Evolutionary conservation across 2,113 vertebrate genomes (phyloP).

Genomic region (Ageneiosus marmoratus): DNA sequence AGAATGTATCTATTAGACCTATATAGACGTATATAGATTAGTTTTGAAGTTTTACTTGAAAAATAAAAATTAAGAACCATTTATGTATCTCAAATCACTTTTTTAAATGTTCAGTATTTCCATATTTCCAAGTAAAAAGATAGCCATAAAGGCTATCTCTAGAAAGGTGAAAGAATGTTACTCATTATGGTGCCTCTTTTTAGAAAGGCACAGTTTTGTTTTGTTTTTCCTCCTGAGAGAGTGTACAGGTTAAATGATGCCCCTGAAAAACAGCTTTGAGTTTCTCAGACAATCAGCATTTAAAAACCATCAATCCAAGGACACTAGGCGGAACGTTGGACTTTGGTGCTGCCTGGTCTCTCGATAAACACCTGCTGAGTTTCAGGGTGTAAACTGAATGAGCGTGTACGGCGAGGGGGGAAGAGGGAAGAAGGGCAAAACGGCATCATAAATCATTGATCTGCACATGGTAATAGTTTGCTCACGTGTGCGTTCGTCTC

Average conservation of each 20-base stretch:
- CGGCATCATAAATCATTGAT: conserved; percentile 69
- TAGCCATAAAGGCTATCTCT: neutral
- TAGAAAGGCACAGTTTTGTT: neutral
- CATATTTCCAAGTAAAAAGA: neutral
- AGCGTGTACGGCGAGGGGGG: neutral
- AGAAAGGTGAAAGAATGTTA: neutral
- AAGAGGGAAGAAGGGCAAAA: conserved; percentile 27
- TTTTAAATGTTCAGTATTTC: neutral
- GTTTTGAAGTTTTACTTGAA: neutral
- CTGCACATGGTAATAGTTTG: conserved; percentile 41
- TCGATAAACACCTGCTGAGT: conserved; percentile 75
- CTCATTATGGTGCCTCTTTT: neutral
- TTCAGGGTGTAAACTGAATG: conserved; percentile 69
- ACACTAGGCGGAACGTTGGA: conserved; percentile 68
- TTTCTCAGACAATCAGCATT: conserved; percentile 28
- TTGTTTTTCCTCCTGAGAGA: neutral
- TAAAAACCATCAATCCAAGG: conserved; percentile 27
- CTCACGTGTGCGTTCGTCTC: conserved; percentile 10
- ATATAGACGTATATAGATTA: neutral
- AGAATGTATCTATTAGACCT: neutral
- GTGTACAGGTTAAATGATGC: neutral
- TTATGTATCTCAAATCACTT: neutral
- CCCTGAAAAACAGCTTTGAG: conserved; percentile 14
- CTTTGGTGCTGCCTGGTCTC: conserved; percentile 54
- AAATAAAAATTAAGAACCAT: neutral